phyloP scores from a whole-genome alignment of 2,888 invertebrate species.

The Eledone cirrhosa region DNA sequence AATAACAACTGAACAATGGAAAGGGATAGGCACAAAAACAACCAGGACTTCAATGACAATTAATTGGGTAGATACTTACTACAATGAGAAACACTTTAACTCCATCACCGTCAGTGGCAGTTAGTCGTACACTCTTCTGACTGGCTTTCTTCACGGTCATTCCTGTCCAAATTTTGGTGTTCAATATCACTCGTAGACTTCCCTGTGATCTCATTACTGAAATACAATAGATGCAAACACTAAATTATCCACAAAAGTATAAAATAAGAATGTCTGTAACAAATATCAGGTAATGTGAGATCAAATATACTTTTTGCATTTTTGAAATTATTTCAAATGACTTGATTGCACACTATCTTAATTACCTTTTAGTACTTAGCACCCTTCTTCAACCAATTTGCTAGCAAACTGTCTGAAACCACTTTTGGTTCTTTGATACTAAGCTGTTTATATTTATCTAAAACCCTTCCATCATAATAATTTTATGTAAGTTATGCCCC shows the following conservation, averaged over 20 bases:
- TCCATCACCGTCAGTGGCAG: conserved; percentile 73
- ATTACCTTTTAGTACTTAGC: too few relatives aligned
- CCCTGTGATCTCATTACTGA: conserved; percentile 87
- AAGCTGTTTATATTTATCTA: too few relatives aligned
- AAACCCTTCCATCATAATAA: too few relatives aligned
- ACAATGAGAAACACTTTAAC: conserved; percentile 87
- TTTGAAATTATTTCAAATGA: not conserved
- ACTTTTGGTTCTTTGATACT: too few relatives aligned
- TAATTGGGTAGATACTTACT: conserved; percentile 69
- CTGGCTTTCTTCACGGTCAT: conserved; percentile 91
- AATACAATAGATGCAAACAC: conserved; percentile 26
- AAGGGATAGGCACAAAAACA: too few relatives aligned
- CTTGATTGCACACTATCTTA: too few relatives aligned
- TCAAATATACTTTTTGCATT: not conserved
- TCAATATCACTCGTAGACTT: conserved; percentile 86
- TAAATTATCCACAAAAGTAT: too few relatives aligned
- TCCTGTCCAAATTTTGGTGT: conserved; percentile 92
- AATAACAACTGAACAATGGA: too few relatives aligned
- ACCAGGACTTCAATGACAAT: too few relatives aligned
- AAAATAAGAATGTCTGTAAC: not conserved
- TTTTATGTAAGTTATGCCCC: too few relatives aligned
- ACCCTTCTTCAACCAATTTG: too few relatives aligned
- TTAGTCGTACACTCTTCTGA: conserved; percentile 85
- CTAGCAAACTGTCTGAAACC: too few relatives aligned
- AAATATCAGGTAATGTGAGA: not conserved